A percentile compares a stretch with the other conserved stretches of the same genome.
Conservation (phyloP, 2,797 vertebrate genomes). For the Dryobates pubescens region DNA sequence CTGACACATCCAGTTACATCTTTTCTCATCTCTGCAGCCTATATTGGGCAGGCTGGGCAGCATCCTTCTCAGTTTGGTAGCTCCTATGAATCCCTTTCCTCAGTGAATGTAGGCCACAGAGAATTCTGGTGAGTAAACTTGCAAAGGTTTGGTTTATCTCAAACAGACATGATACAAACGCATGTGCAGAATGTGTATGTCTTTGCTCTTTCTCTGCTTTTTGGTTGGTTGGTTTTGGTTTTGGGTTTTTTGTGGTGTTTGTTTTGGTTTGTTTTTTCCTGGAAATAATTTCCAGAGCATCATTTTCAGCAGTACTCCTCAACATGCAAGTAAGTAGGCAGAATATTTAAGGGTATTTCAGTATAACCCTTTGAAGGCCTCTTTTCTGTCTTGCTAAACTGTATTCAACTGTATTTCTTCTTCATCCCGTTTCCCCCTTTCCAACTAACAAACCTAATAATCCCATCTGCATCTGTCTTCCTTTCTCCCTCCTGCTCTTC, state of each 20-base stretch:
- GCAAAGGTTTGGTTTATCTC: not conserved
- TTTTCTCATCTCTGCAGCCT: not conserved
- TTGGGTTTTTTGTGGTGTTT: too few species aligned
- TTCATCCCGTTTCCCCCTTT: not conserved
- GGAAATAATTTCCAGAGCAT: not conserved
- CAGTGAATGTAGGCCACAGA: not conserved
- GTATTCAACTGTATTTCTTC: not conserved
- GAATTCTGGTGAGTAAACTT: not conserved
- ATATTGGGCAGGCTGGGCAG: not conserved
- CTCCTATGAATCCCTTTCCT: not conserved
- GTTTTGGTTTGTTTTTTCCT: not conserved
- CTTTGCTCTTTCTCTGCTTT: not conserved
- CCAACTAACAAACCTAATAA: not conserved
- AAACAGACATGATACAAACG: not conserved
- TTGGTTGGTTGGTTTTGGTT: too few species aligned
- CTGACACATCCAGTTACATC: not conserved
- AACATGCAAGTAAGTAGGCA: not conserved
- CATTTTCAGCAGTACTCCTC: not conserved
- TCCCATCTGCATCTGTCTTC: not conserved
- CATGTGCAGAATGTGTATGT: not conserved
- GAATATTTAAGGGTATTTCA: not conserved
- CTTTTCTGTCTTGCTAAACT: not conserved
- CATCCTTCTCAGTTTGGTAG: not conserved
- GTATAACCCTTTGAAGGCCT: not conserved
- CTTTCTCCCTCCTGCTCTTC: not conserved